Conservation (phyloP, 2,113 vertebrate genomes). For the Entelurus aequoreus region DNA sequence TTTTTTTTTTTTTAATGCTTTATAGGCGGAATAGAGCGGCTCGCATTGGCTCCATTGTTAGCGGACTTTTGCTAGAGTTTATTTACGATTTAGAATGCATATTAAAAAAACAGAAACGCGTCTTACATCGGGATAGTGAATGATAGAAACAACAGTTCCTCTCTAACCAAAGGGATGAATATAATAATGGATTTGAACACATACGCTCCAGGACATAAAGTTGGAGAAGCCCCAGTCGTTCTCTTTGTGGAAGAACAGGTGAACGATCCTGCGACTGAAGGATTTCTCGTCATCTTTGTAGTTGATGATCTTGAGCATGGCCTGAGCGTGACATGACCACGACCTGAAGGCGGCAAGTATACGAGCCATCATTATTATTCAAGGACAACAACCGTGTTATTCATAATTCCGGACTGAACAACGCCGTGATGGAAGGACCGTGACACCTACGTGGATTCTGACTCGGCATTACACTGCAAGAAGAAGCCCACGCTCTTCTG, state of each 20-base stretch:
- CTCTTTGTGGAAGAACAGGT: constrained; percentile 98
- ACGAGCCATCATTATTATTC: no score
- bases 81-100: no score
- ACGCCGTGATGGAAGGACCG: background rate
- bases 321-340: constrained; percentile 98
- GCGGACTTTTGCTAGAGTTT: no score
- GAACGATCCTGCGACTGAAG: constrained; percentile 96
- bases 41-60: no score
- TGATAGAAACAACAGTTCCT: no score
- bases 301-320: constrained; percentile 98
- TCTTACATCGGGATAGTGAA: no score
- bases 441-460: constrained; percentile 92
- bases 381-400: no score
- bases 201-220: constrained; percentile 99
- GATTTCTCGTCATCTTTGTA: constrained; percentile 98
- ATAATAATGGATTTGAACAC: constrained; percentile 47
- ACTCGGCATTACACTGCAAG: constrained; percentile 98
- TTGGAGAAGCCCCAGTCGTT: constrained; percentile 99
- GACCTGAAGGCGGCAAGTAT: constrained; percentile 74
- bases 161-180: no score
- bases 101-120: no score
- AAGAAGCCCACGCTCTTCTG: constrained; percentile 99
- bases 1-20: no score
- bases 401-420: background rate
- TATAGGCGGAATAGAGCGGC: no score